Conservation (phyloP, 2,888 invertebrate genomes). For the Himalopsyche anomala region DNA sequence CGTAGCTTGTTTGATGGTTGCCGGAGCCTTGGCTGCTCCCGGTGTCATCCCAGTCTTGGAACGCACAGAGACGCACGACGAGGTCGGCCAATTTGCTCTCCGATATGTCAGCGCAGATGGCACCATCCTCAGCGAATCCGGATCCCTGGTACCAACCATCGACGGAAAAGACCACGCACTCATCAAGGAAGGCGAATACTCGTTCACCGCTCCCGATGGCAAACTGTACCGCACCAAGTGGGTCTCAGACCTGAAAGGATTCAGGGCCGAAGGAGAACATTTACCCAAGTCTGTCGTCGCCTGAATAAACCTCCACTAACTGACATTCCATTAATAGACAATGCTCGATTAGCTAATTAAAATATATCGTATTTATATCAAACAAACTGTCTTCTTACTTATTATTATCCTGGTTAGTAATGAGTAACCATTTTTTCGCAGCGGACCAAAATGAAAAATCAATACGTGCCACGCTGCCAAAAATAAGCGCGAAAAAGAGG, state of each 20-base stretch:
- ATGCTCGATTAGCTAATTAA: no score
- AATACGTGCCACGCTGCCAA: no score
- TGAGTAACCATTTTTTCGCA: no score
- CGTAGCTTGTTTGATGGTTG: slow-evolving; percentile 48
- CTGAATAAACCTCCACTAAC: neutral
- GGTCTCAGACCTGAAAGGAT: slow-evolving; percentile 62
- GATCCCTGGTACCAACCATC: slow-evolving; percentile 60
- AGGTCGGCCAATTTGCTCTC: slow-evolving; percentile 62
- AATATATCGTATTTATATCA: no score
- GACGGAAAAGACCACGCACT: slow-evolving; percentile 63
- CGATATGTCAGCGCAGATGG: slow-evolving; percentile 62
- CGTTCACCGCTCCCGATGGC: slow-evolving; percentile 60
- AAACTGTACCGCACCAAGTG: slow-evolving; percentile 61
- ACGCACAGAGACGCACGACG: slow-evolving; percentile 62
- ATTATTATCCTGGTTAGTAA: no score
- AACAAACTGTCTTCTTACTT: no score
- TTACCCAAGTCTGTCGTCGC: slow-evolving; percentile 62
- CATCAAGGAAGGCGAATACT: slow-evolving; percentile 62
- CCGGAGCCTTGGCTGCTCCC: slow-evolving; percentile 55
- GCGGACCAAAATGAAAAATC: no score
- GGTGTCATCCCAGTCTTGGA: slow-evolving; percentile 55
- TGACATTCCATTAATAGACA: no score
- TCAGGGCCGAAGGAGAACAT: slow-evolving; percentile 63
- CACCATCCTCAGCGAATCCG: slow-evolving; percentile 58
- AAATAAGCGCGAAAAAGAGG: no score